These are phyloP conservation scores for Pachyuromys duprasi DNA, from an alignment of 2,797 vertebrate species.

Conservation along the genomic window DNA sequence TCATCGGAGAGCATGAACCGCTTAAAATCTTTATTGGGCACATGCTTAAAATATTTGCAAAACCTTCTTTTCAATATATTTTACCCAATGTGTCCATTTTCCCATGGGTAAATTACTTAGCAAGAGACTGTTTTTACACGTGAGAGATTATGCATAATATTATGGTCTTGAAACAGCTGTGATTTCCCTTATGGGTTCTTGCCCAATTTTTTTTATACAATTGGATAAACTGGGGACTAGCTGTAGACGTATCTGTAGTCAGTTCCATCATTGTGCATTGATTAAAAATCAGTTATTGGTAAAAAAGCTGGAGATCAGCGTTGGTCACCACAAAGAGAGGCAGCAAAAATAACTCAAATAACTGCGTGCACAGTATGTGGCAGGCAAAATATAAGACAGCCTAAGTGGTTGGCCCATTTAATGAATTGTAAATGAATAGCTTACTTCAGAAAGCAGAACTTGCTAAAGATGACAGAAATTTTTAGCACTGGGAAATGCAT, in stretches of 20 bases:
- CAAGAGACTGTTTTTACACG: slow-evolving; percentile 32
- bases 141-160: not conserved
- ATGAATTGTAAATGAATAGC: not conserved
- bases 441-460: slow-evolving; percentile 30
- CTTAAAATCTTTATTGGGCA: not conserved
- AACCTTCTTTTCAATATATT: not conserved
- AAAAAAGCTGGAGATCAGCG: not conserved
- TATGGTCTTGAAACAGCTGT: not conserved
- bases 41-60: slow-evolving; percentile 21
- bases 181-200: not conserved
- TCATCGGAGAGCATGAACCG: not conserved
- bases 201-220: not conserved
- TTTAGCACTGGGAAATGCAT: slow-evolving; percentile 25
- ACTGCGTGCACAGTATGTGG: not conserved
- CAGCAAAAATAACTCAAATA: not conserved
- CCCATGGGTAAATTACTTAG: not conserved
- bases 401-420: not conserved
- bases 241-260: not conserved
- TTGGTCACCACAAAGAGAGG: not conserved
- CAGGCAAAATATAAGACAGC: not conserved
- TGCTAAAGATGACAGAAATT: not conserved
- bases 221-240: not conserved
- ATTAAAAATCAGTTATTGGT: not conserved
- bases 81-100: slow-evolving; percentile 36
- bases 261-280: not conserved